Evolutionary conservation across 2,113 vertebrate genomes (phyloP), one percentile per base, ranked within the genome.

Genomic region (Nansenia antarctica): DNA sequence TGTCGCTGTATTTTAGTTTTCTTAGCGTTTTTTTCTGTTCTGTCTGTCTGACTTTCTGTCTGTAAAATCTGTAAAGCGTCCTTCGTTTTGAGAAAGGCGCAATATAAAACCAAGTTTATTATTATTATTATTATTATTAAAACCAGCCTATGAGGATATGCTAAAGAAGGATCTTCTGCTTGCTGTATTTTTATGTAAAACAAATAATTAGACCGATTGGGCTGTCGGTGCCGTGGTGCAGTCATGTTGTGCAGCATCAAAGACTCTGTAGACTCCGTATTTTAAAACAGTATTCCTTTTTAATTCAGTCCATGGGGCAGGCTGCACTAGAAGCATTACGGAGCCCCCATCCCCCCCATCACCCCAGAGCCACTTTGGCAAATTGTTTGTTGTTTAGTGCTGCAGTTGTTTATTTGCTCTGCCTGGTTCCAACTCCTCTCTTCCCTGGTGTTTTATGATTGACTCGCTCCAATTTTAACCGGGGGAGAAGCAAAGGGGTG

Each of bases 371-470:
- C 53, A 61, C 60, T 66, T 61, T 57, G 52, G 11, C 65, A 54
- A 58, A 73, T 55, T 75, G 65, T 84, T 72, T 84, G 47, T 62
- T 67, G 29, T 57, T 11, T 64, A 59, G 64, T 78, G 62, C 70
- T 76, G 37, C 70, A 37, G 60, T 72, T 83, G 81, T 83, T 87
- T 74, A 77, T 75, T 77, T 63, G 67, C 67, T 77, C 45, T 70
- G 26, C 53, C 66, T 67, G 62, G 49, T 79, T 82, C 52, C 54
- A 67, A 39, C 62, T 37, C 15, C 60, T 63, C 39, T 54, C 39
- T 59, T 31, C 53, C 18, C 29, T 27, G 47, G 24, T 22, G 61
- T 83, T 67, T 74, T 61, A 20, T 78, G 60, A 80, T 83, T 39
- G n/a, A n/a, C n/a, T n/a, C n/a, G n/a, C n/a, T n/a, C n/a, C 54